Evolutionary conservation across 2,888 invertebrate species (phyloP), one percentile per base, ranked within the genome.

Genomic region (Tigriopus californicus): DNA sequence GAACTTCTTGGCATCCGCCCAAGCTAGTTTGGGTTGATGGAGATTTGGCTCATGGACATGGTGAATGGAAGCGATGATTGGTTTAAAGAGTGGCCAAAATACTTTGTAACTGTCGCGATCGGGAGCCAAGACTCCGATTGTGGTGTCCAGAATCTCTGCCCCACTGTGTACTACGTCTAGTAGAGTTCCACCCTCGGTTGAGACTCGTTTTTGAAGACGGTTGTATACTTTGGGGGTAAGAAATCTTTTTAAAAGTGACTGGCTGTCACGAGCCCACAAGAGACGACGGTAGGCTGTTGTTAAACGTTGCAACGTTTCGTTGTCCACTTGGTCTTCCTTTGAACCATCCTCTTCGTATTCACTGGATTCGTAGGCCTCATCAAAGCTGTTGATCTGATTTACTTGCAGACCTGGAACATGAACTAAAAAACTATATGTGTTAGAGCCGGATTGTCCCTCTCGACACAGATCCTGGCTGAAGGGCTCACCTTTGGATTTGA

Each of bases 151-250:
- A 70, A 84, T 86, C 68, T 85, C 82, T 64, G 89, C 81, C 60
- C 87, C 86, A 13, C 90, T 89, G 81, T 86, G 87, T 67, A 90
- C 83, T 24, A 89, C 79, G 70, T 91, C 89, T 67, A 88, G 83
- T 4, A 91, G 77, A 68, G 83, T 85, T 70, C 88, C 87, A 70
- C 89, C 89, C 65, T 83, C 76, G 71, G 81, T 22, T 25, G 90
- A 90, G 66, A 84, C 76, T 65, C 85, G 79, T 62, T 75, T 71
- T 73, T 85, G 85, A 61, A 88, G 77, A 61, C 74, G 72, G 65
- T 88, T 84, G 70, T 85, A 88, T 62, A 82, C 73, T 47, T 78
- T 76, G 61, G 79, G 77, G 67, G 81, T 83, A 25, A 87, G 74
- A 68, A 85, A 85, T 71, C 83, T 81, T 65, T 82, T 81, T 63